These are phyloP conservation scores for Heliconius ethilla DNA, from an alignment of 2,888 invertebrate species.

Conservation along the genomic window DNA sequence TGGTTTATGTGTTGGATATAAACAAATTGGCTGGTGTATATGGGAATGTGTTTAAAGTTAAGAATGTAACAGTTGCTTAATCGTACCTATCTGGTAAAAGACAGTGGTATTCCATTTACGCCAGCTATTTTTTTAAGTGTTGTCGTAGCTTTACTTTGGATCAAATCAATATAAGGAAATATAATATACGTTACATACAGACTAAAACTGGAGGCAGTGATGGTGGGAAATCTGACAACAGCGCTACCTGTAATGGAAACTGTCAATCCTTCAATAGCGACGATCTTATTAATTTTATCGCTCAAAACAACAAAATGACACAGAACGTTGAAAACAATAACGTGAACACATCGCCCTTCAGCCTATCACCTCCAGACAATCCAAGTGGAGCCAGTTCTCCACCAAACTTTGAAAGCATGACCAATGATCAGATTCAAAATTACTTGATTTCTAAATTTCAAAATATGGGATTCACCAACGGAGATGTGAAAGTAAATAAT, in stretches of 20 bases:
- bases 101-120: not conserved
- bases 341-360: constrained; percentile 56
- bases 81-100: not conserved
- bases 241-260: constrained; percentile 58
- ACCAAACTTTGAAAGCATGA: constrained; percentile 64
- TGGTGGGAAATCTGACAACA: constrained; percentile 49
- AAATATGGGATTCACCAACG: constrained; percentile 62
- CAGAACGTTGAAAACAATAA: constrained; percentile 69
- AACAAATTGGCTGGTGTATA: not conserved
- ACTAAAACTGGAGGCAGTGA: constrained; percentile 50
- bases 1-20: constrained; percentile 19
- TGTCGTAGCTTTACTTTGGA: not conserved
- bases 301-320: constrained; percentile 53
- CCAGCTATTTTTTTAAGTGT: not conserved
- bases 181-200: constrained; percentile 42
- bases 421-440: constrained; percentile 71
- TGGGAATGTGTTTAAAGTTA: not conserved
- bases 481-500: constrained; percentile 54
- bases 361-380: constrained; percentile 53
- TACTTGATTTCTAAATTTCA: constrained; percentile 71
- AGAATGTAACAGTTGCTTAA: not conserved
- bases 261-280: constrained; percentile 54
- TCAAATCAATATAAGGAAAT: not conserved
- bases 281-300: constrained; percentile 60
- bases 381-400: constrained; percentile 55